A percentile compares a stretch with the other conserved stretches of the same genome.
Evolutionary conservation across 2,113 vertebrate species (phyloP).

Genomic region (Grus americana): DNA sequence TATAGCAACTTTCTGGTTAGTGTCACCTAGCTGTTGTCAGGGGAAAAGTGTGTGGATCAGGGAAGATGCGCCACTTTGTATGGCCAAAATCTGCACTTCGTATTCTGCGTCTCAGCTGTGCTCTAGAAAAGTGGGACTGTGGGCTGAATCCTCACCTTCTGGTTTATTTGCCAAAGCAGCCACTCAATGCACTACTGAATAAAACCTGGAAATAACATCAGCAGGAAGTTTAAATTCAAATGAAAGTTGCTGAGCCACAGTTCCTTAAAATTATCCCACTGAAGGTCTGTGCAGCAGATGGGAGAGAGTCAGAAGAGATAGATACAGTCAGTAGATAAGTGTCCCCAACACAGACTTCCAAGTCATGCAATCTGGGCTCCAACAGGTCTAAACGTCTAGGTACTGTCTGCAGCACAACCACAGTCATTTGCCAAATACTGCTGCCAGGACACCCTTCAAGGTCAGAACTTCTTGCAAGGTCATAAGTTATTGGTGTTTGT

Average conservation of each 20-base stretch:
- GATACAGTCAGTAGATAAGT: not conserved
- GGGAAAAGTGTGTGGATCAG: not conserved
- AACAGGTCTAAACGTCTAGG: not conserved
- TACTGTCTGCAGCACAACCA: not conserved
- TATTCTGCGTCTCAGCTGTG: not conserved
- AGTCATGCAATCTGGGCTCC: not conserved
- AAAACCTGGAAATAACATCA: not conserved
- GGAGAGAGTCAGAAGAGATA: not conserved
- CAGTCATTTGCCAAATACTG: not conserved
- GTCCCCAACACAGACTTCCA: not conserved
- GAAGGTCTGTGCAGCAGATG: not conserved
- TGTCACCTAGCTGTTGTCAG: not conserved
- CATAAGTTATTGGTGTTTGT: not conserved
- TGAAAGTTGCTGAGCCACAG: not conserved
- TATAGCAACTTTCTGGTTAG: not conserved
- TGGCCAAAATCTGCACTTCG: not conserved
- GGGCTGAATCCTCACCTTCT: not conserved
- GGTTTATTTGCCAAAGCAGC: not conserved
- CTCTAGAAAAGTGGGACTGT: not conserved
- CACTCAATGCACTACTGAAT: not conserved
- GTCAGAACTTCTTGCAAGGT: not conserved
- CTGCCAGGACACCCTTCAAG: not conserved
- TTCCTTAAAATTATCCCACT: not conserved
- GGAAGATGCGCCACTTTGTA: not conserved
- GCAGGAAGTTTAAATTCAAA: not conserved